Evolutionary conservation across 2,113 vertebrate genomes (phyloP).

Genomic region (Myrmophylax atrothorax): DNA sequence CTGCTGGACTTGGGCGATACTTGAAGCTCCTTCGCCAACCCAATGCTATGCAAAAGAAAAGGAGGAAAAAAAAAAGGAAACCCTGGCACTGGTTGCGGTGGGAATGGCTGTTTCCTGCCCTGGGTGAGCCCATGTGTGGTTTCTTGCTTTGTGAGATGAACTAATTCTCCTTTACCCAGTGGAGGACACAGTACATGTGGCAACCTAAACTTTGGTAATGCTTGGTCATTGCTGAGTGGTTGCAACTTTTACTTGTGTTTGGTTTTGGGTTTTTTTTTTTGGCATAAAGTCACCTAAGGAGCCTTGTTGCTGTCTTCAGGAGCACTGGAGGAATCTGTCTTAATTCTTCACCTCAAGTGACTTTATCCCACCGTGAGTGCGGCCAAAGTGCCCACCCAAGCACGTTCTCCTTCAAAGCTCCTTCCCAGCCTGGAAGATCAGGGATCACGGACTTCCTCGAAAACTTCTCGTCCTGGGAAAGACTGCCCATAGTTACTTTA

Average conservation of each 20-base stretch:
- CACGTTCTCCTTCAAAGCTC: not conserved
- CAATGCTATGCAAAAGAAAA: conserved; percentile 71
- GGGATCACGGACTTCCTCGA: not conserved
- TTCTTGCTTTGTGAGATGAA: conserved; percentile 11
- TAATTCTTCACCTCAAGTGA: conserved; percentile 17
- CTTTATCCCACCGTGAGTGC: not conserved
- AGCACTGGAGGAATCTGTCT: not conserved
- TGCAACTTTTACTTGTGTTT: not conserved
- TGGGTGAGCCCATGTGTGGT: conserved; percentile 5
- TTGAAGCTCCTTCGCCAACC: conserved; percentile 42
- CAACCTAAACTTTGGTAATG: not conserved
- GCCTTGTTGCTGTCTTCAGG: not conserved
- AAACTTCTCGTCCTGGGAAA: conserved; percentile 64
- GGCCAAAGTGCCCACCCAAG: not conserved
- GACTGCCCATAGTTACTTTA: conserved; percentile 86
- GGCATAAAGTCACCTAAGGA: not conserved
- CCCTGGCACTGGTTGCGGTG: not conserved
- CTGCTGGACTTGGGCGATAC: not conserved
- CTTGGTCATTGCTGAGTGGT: not conserved
- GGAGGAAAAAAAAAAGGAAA: conserved; percentile 49
- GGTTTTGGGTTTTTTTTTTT: not conserved
- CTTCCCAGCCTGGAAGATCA: conserved; percentile 31
- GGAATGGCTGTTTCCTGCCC: conserved; percentile 46
- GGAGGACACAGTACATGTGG: not conserved
- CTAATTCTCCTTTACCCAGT: not conserved